Conservation (phyloP, 2,797 vertebrate species). For the Crocodylus rhombifer region DNA sequence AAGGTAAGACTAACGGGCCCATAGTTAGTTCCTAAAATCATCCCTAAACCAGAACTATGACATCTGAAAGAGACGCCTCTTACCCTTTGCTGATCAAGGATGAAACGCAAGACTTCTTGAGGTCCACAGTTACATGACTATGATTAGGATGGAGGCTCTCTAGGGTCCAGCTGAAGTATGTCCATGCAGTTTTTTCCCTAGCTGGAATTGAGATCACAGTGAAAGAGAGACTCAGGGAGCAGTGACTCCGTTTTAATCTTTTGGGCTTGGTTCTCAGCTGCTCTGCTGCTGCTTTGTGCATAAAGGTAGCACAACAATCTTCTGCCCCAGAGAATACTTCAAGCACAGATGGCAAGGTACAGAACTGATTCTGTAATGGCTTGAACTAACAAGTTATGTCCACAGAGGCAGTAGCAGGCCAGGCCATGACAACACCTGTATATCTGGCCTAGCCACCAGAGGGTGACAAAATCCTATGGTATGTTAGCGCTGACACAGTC, state of each 20-base stretch:
- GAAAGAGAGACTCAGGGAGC: rapidly evolving
- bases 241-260: neutral
- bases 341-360: neutral
- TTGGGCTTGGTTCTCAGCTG: neutral
- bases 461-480: neutral
- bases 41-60: neutral
- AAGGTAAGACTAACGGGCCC: too few relatives aligned
- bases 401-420: rapidly evolving
- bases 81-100: neutral
- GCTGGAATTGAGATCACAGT: neutral
- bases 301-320: neutral
- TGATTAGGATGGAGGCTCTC: neutral
- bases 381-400: neutral
- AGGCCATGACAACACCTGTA: neutral
- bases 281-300: neutral
- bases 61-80: neutral
- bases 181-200: neutral
- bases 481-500: neutral
- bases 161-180: neutral
- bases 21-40: neutral
- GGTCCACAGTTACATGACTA: too few relatives aligned
- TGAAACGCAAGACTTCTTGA: neutral
- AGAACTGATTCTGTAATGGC: rapidly evolving
- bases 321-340: neutral
- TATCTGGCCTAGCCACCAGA: neutral